Percentiles rank a stretch among this genome's conserved stretches.
Conservation (phyloP, 2,797 vertebrate genomes). For the Lutjanus campechanus region DNA sequence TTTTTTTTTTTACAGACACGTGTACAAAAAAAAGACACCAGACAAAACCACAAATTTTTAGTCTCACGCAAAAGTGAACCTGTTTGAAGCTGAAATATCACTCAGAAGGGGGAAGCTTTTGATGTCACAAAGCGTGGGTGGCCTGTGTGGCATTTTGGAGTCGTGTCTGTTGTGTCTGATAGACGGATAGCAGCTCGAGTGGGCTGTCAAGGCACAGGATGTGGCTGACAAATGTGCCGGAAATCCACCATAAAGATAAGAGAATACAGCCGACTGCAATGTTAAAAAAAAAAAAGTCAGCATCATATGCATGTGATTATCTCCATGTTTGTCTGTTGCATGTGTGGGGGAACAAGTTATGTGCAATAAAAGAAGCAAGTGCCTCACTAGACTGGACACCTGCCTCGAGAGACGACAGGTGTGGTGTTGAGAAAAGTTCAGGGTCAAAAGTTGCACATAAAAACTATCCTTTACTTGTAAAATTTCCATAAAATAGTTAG, state of each 20-base stretch:
- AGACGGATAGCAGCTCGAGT: conserved; percentile 20
- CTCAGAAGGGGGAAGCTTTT: not conserved
- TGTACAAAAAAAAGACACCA: conserved; percentile 2
- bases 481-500: not conserved
- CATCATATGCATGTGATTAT: not conserved
- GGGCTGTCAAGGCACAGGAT: conserved; percentile 74
- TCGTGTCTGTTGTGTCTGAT: conserved; percentile 28
- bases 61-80: not conserved
- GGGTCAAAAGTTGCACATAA: conserved; percentile 6
- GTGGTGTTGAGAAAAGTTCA: not conserved
- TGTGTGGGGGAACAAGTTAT: not conserved
- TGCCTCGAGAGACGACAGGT: not conserved
- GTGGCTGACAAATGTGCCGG: conserved; percentile 71
- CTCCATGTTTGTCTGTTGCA: conserved; percentile 8
- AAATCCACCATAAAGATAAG: conserved; percentile 76
- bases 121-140: conserved; percentile 27
- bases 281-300: not conserved
- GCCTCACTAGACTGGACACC: conserved; percentile 5
- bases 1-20: not conserved
- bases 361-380: not conserved
- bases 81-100: not conserved
- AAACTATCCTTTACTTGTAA: conserved; percentile 2
- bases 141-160: conserved; percentile 4
- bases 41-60: conserved; percentile 2
- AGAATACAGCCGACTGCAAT: conserved; percentile 32